phyloP scores from a whole-genome alignment of 2,113 vertebrate genomes.

The Condylura cristata region DNA sequence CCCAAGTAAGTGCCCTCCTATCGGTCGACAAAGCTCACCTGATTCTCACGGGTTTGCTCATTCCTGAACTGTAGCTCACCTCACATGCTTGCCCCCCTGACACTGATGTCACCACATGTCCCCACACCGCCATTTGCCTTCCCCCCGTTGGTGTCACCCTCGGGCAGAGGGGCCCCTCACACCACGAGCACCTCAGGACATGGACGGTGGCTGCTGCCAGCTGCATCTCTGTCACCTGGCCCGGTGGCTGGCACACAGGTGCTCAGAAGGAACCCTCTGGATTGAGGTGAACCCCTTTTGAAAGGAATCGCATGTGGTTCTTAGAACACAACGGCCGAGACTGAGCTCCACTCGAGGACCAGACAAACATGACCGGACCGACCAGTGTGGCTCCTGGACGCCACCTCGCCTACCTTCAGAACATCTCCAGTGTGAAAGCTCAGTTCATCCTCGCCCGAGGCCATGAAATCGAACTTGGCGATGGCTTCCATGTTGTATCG shows the following conservation, averaged over 20 bases:
- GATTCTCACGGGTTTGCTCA: neutral
- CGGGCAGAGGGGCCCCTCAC: neutral
- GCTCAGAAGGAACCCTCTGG: neutral
- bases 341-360: neutral
- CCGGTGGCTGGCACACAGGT: neutral
- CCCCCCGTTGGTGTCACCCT: neutral
- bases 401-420: conserved; percentile 90
- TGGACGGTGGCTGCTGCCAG: neutral
- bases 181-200: neutral
- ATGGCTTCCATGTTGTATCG: conserved; percentile 91
- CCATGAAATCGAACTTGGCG: conserved; percentile 93
- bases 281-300: neutral
- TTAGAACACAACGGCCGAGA: neutral
- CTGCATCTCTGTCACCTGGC: neutral
- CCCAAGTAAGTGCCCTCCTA: neutral
- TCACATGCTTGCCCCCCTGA: neutral
- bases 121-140: neutral
- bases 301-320: neutral
- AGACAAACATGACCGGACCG: neutral
- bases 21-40: neutral
- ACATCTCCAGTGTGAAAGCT: conserved; percentile 94
- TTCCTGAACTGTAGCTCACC: neutral
- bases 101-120: accelerated
- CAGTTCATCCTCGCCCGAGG: conserved; percentile 92
- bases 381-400: neutral